phyloP scores from a whole-genome alignment of 1,140 invertebrate genomes.

The Drosophila bocki region DNA sequence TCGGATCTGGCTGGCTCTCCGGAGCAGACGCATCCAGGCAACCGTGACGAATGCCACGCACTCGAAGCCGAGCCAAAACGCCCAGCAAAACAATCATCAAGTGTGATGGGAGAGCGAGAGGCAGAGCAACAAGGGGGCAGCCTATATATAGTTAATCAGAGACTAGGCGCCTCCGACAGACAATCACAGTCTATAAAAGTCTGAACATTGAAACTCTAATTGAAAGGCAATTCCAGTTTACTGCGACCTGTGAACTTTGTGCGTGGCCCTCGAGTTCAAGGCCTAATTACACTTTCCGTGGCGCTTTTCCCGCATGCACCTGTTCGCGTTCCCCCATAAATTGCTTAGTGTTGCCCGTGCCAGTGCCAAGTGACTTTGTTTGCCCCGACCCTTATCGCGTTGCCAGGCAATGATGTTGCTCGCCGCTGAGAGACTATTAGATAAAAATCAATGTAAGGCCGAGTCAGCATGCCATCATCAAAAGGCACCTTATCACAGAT shows the following conservation, averaged over 20 bases:
- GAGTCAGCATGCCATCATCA: conserved; percentile 31
- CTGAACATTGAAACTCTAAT: conserved; percentile 25
- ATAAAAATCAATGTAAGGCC: conserved; percentile 67
- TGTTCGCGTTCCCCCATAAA: conserved; percentile 64
- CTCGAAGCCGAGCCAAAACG: conserved; percentile 38
- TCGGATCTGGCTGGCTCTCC: conserved; percentile 54
- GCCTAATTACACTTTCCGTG: conserved; percentile 51
- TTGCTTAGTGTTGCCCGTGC: conserved; percentile 40
- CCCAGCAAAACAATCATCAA: conserved; percentile 29
- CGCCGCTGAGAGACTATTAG: conserved; percentile 22
- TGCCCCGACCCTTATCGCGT: conserved; percentile 50
- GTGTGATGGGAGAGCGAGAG: background rate
- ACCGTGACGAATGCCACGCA: conserved; percentile 65
- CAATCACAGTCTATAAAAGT: conserved; percentile 4
- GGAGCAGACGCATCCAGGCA: conserved; percentile 69
- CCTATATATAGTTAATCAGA: conserved; percentile 27
- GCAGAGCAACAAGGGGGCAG: background rate
- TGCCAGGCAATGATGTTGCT: conserved; percentile 44
- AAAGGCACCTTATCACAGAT: conserved; percentile 31
- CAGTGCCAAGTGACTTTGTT: conserved; percentile 42
- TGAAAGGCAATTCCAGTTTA: conserved; percentile 38
- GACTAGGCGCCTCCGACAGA: conserved; percentile 27
- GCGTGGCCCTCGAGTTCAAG: conserved; percentile 62
- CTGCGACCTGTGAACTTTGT: conserved; percentile 44
- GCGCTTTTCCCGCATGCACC: conserved; percentile 42